These are phyloP conservation scores for Spinus pinus DNA, from an alignment of 2,797 vertebrate species.

Conservation along the genomic window DNA sequence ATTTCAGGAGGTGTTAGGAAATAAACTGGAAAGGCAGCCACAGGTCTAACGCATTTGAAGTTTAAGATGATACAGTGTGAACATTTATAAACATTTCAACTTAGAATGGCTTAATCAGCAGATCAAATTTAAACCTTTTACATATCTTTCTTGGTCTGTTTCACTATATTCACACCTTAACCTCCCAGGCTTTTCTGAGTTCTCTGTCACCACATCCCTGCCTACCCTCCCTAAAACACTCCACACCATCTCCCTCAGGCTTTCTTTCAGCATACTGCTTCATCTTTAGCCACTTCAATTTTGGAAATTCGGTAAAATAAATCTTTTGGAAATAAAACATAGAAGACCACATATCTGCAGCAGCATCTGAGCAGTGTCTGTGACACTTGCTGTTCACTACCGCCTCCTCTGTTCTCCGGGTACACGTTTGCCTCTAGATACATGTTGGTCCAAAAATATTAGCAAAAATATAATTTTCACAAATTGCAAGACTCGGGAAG, in stretches of 20 bases:
- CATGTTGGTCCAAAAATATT: neutral
- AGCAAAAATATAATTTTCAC: neutral
- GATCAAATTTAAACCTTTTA: neutral
- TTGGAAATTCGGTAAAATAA: neutral
- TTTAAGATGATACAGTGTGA: neutral
- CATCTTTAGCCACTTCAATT: neutral
- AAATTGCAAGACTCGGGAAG: neutral
- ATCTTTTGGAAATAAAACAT: neutral
- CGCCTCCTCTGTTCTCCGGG: neutral
- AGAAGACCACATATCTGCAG: neutral
- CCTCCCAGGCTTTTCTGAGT: neutral
- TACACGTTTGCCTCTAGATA: neutral
- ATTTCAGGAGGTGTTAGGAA: neutral
- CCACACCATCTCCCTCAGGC: neutral
- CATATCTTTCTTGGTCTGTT: neutral
- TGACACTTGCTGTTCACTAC: fast-evolving
- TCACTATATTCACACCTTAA: neutral
- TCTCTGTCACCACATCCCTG: neutral
- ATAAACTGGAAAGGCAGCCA: neutral
- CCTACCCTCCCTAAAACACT: neutral
- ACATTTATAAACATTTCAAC: neutral
- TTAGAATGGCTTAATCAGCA: neutral
- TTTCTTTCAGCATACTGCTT: neutral
- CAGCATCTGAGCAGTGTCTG: neutral
- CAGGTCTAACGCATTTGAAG: slow-evolving; percentile 2